Evolutionary conservation across 2,888 invertebrate genomes (phyloP), one percentile per base, ranked within the genome.

Genomic region (Nemoura dubitans): DNA sequence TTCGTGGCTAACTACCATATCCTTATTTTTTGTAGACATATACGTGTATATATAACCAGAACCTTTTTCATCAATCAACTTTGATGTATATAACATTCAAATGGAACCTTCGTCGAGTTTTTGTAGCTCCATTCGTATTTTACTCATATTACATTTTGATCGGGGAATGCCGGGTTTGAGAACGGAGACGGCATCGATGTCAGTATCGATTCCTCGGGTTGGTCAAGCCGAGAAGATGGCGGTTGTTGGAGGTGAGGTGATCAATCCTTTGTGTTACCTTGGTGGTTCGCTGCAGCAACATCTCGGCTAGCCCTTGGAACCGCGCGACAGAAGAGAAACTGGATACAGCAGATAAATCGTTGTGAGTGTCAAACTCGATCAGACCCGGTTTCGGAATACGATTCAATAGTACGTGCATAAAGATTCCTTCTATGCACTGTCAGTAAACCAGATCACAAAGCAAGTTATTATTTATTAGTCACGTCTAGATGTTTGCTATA

Each of bases 371-470:
- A 59, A 59, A 59, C 59, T 1, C 59, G 59, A 21, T 59, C 59
- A 21, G 21, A 59, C 16, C 59, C 59, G 59, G 59, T 59, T 59
- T 59, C 2, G 59, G 59, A 59, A 59, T 59, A 59, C 3, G 14
- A 21, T 59, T 10, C 59, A 59, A 59, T 59, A 21, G 59, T 59
- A 59, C 59, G 59, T 59, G 59, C 59, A 59, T 59, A 59, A 59
- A 59, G 59, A 59, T 59, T 16, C 59, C 10, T 59, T 59, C 59
- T 10, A 36, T 59, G 59, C 5, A 36, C 59, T 59, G 59, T 59
- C 59, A 59, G 59, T 59, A 59, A 59, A 59, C 59, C 59, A 59
- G 59, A 59, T 59, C 59, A 59, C 59, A 59, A 59, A 59, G 59
- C 59, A 59, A 3, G 59, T 59, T 59, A 59, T 59, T 59, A 59